Percentiles rank a stretch among this genome's conserved stretches.
These are phyloP conservation scores for Buteo buteo DNA, from an alignment of 2,113 vertebrate species.

Conservation along the genomic window DNA sequence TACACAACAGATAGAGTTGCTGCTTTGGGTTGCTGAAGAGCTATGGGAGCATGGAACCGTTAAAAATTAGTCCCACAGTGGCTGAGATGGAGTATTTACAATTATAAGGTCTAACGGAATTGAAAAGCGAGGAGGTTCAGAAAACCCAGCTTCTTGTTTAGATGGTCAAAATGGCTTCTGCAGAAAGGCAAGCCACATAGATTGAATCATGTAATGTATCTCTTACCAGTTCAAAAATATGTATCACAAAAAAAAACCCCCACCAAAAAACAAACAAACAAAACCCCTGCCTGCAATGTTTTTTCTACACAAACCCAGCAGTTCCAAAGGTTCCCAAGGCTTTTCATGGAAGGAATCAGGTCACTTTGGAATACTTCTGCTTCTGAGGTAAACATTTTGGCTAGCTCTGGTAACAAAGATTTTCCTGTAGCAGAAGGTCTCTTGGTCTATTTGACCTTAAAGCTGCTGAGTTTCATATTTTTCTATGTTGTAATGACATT, in stretches of 20 bases:
- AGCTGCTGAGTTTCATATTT: neutral
- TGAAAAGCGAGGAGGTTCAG: neutral
- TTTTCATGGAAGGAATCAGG: neutral
- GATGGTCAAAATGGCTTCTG: neutral
- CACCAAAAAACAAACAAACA: neutral
- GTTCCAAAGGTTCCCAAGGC: neutral
- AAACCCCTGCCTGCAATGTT: neutral
- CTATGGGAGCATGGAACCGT: neutral
- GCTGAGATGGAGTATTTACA: neutral
- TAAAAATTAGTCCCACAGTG: neutral
- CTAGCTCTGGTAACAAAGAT: neutral
- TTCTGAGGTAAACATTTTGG: neutral
- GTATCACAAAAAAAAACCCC: neutral
- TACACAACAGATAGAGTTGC: neutral
- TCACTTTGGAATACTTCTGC: neutral
- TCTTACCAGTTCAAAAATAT: neutral
- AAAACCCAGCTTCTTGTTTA: neutral
- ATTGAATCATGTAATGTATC: neutral
- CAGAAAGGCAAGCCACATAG: neutral
- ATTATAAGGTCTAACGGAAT: neutral
- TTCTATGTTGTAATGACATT: neutral
- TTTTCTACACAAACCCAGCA: neutral
- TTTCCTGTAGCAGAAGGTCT: neutral
- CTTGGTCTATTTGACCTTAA: neutral
- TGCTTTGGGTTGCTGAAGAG: neutral